Evolutionary conservation across 2,113 vertebrate species (phyloP), one percentile per base, ranked within the genome.

Genomic region (Polypterus senegalus): DNA sequence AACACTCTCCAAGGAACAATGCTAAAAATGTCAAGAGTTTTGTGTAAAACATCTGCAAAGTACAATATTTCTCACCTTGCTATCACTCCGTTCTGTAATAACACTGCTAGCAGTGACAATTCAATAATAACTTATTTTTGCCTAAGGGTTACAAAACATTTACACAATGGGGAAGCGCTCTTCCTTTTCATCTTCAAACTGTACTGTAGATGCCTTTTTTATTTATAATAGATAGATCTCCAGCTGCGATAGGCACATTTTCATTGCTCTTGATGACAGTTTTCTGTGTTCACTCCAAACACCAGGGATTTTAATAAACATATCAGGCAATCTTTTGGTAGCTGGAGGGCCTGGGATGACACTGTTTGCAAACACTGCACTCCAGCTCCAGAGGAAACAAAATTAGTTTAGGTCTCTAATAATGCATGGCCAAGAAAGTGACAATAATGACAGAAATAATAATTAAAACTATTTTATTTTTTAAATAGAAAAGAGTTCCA

Each of bases 291-390:
- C 79, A 85, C 88, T 90, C 86, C 89, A 91, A 88, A 87, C 81
- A 82, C 86, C 47, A 78, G 79, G 83, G 83, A 81, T 85, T 85
- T 90, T 87, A 92, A 97, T 95, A 93, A 96, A 94, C 91, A 95
- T 92, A 92, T 95, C 88, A 94, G 91, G 91, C 91, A 94, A 93
- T 89, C 74, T 88, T 87, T 82, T 81, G 81, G 76, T 81, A 81
- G 88, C 90, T 87, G 77, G 78, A 89, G 89, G 89, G 86, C 79
- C 85, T 79, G 77, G 86, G 88, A 89, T 93, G 86, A 81, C 83
- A 85, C 83, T 85, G 89, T 94, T 89, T 93, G 89, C 91, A 91
- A 94, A 93, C 89, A 92, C 77, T 84, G 66, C 86, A 79, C 80
- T 82, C 81, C 57, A 74, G 61, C 86, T 86, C 88, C 89, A 81